Base-by-base conservation (phyloP, 1,140 invertebrate species). In the Cydia strobilella region DNA sequence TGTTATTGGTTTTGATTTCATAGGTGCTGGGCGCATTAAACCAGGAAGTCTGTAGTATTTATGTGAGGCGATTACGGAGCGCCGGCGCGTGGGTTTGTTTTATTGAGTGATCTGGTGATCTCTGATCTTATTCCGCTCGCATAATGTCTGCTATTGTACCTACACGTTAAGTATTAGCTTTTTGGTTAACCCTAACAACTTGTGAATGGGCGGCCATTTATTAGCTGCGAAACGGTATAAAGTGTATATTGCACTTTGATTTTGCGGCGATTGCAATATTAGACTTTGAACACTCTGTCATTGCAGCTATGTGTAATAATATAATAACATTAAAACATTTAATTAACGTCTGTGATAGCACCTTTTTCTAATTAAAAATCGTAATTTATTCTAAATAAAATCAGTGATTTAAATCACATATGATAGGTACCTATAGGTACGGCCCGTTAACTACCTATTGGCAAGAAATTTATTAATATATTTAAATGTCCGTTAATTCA, bases 131-230 rank as follows among this genome's bases (percentile, higher is more conserved):
- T 69, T 39, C n/a, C 2, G 65, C 65, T 39, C 15, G 54, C 65
- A 69, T 69, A 35, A n/a, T 35, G 65, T 18, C 23, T n/a, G 25
- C 65, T 69, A 35, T 69, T 69, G 27, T 65, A 1, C n/a, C n/a
- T n/a, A n/a, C 2, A 65, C n/a, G 62, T 69, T 35, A n/a, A n/a
- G n/a, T n/a, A 35, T 69, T 69, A 42, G 31, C 15, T 39, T 15
- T 35, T 69, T 69, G 35, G n/a, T 18, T 69, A 69, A 69, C 35
- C 65, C 31, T 66, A 66, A 66, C 27, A 15, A 69, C 25, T 3
- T 65, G 65, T 18, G 31, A 39, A 2, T 1, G 3, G 27, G 25
- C 7, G 35, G 4, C n/a, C 15, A 18, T 69, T 42, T 69, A 69
- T 69, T 35, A 12, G 31, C 7, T 69, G 54, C 20, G 54, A 59